A percentile compares a stretch with the other conserved stretches of the same genome.
phyloP scores from a whole-genome alignment of 1,140 invertebrate genomes.

The Ganaspis sp. region DNA sequence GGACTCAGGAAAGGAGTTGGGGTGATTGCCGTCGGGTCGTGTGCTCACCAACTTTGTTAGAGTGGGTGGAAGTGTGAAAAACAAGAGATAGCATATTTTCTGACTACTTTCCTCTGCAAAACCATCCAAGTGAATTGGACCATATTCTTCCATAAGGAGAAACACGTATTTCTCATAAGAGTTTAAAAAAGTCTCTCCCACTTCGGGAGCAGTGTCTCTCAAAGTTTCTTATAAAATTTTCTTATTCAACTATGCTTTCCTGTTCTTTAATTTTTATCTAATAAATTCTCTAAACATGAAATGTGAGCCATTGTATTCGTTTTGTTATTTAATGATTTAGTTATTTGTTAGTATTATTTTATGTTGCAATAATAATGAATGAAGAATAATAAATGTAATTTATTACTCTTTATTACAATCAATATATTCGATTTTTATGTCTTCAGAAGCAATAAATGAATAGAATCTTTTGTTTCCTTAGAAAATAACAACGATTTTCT shows the following conservation, averaged over 20 bases:
- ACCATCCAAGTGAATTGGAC: neutral
- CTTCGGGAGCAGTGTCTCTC: constrained; percentile 48
- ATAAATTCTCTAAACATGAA: neutral
- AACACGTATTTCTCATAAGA: constrained; percentile 53
- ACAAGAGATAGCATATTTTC: constrained; percentile 26
- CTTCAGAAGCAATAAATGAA: too few species aligned
- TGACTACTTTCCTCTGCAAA: constrained; percentile 11
- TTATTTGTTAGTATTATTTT: too few species aligned
- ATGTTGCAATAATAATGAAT: too few species aligned
- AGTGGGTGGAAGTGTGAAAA: constrained; percentile 20
- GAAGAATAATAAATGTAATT: too few species aligned
- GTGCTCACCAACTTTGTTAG: neutral
- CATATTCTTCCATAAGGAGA: neutral
- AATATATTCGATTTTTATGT: too few species aligned
- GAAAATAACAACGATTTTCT: too few species aligned
- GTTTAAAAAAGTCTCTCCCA: constrained; percentile 49
- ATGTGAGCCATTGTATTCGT: neutral
- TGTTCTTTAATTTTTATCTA: too few species aligned
- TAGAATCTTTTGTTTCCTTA: too few species aligned
- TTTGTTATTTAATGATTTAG: too few species aligned
- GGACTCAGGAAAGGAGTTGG: constrained; percentile 2
- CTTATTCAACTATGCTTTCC: neutral
- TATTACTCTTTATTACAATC: too few species aligned
- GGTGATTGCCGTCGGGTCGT: constrained; percentile 12
- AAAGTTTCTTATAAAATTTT: constrained; percentile 38